A percentile compares a stretch with the other conserved stretches of the same genome.
These are phyloP conservation scores for Dioctria linearis DNA, from an alignment of 2,888 invertebrate species.

Conservation along the genomic window DNA sequence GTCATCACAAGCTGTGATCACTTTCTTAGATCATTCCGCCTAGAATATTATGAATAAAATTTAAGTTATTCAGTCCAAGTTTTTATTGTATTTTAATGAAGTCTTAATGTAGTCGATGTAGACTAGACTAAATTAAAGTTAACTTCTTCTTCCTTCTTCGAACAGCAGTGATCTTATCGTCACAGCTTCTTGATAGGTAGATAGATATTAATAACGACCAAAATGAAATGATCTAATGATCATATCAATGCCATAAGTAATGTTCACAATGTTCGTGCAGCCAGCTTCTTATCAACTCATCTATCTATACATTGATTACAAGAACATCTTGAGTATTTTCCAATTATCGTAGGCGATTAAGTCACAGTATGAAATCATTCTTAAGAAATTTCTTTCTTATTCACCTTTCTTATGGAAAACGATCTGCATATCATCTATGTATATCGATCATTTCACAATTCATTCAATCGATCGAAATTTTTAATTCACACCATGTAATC, in stretches of 20 bases:
- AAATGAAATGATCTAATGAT: conserved; percentile 25
- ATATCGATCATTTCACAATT: conserved; percentile 9
- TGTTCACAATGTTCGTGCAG: conserved; percentile 11
- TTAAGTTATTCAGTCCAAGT: conserved; percentile 16
- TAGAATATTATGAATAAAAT: neutral
- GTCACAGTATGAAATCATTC: conserved; percentile 7
- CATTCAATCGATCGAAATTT: conserved; percentile 26
- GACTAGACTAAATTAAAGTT: too few species aligned
- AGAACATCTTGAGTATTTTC: conserved; percentile 8
- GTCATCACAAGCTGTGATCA: neutral
- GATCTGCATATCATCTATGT: conserved; percentile 28
- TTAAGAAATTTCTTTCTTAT: conserved; percentile 16
- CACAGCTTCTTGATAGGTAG: conserved; percentile 4
- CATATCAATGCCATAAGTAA: neutral
- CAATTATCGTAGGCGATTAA: conserved; percentile 14
- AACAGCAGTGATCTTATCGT: conserved; percentile 40
- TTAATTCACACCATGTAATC: conserved; percentile 43
- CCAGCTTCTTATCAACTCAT: conserved; percentile 16
- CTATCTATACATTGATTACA: conserved; percentile 35
- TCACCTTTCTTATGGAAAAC: neutral
- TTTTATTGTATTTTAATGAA: conserved; percentile 35
- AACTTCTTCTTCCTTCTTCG: neutral
- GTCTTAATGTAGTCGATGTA: neutral
- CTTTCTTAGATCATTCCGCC: neutral
- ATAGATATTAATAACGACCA: conserved; percentile 24